Base-by-base conservation (phyloP, 2,888 invertebrate genomes). In the Troilus luridus region DNA sequence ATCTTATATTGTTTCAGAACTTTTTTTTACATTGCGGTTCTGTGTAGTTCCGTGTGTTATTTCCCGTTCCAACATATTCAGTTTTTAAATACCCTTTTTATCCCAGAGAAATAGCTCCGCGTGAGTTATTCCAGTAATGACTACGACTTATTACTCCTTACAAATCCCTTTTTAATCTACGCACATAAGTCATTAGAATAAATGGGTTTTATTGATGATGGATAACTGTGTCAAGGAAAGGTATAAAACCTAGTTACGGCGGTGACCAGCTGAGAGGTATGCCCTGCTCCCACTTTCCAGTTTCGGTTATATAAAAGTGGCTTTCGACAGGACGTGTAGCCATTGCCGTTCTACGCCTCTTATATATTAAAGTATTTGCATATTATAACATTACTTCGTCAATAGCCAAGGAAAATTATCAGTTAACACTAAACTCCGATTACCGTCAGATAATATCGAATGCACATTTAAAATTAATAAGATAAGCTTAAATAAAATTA, bases 321-420 rank as follows among this genome's bases (percentile, higher is more conserved):
- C 85, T 85, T 85, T 85, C 85, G 56, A 58, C 85, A 56, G 85
- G 56, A 85, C 56, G 85, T 85, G 56, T 85, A 85, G 56, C 56
- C 14, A 19, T 56, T 85, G 85, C 85, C 85, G 85, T 85, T 85
- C 12, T 24, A 56, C 56, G 56, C n/a, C 85, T 85, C 21, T 85
- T 85, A 85, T 58, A 85, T 85, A 85, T 85, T 85, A 85, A 81
- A 85, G n/a, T n/a, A 85, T 58, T 77, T 77, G 72, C 85, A 85
- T 85, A 85, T 85, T 85, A 58, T 85, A n/a, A 85, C 56, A n/a
- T 85, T 85, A 85, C 56, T 56, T n/a, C 56, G 72, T 8, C 14
- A 17, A 77, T 77, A 77, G 0, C 7, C 11, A 27, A 27, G 27
- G 72, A 77, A 77, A 77, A 14, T 27, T 77, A 41, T 17, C 27